Conservation (phyloP, 2,797 vertebrate genomes). For the Myotis daubentonii region DNA sequence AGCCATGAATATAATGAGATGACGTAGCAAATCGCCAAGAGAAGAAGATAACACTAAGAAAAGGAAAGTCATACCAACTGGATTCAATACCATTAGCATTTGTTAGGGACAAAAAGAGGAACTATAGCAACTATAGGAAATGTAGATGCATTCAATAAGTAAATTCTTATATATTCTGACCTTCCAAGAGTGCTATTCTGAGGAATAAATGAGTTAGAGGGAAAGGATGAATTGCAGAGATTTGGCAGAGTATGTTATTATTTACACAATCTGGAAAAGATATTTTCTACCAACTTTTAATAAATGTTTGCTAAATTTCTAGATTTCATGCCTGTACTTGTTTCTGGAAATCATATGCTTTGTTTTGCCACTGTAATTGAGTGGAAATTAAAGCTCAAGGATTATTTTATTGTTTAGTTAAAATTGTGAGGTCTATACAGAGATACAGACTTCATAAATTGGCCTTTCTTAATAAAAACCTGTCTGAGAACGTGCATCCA, state of each 20-base stretch:
- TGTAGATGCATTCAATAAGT: not conserved
- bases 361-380: not conserved
- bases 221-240: constrained; percentile 17
- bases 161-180: not conserved
- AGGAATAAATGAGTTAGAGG: not conserved
- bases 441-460: not conserved
- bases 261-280: constrained; percentile 5
- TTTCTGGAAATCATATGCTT: not conserved
- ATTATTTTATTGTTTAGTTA: constrained; percentile 5
- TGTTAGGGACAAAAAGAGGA: not conserved
- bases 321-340: not conserved
- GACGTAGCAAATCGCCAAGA: constrained; percentile 60
- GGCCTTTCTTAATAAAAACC: not conserved
- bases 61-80: constrained; percentile 51
- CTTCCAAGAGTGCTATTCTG: not conserved
- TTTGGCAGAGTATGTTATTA: not conserved
- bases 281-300: constrained; percentile 33
- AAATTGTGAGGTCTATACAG: not conserved
- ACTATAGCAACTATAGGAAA: not conserved
- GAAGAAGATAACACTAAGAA: constrained; percentile 61
- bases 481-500: not conserved
- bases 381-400: not conserved
- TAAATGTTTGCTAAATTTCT: constrained; percentile 47
- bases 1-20: constrained; percentile 58
- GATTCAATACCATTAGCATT: constrained; percentile 58